phyloP scores from a whole-genome alignment of 2,888 invertebrate genomes.

The Antitype chi region DNA sequence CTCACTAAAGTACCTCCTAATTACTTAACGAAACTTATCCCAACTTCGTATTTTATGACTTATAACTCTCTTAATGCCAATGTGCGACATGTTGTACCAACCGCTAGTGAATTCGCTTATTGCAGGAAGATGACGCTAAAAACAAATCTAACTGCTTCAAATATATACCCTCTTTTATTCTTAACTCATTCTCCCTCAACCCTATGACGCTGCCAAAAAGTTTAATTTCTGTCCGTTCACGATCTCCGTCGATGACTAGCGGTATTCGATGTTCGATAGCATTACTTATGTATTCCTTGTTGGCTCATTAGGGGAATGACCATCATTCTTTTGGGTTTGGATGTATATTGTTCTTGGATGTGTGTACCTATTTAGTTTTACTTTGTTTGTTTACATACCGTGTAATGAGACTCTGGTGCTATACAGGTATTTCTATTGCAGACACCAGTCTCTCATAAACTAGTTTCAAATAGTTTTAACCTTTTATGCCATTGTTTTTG shows the following conservation, averaged over 20 bases:
- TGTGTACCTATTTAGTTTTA: not conserved
- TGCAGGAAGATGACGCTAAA: not conserved
- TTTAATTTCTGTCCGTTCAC: constrained; percentile 64
- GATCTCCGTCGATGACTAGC: constrained; percentile 59
- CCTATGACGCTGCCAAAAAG: constrained; percentile 63
- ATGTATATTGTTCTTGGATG: constrained; percentile 32
- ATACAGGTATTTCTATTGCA: too few relatives aligned
- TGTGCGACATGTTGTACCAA: too few relatives aligned
- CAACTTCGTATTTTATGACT: too few relatives aligned
- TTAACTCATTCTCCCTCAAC: constrained; percentile 8
- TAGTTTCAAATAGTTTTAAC: too few relatives aligned
- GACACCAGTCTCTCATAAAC: too few relatives aligned
- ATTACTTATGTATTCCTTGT: constrained; percentile 59
- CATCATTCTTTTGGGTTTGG: constrained; percentile 36
- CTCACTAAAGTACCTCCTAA: too few relatives aligned
- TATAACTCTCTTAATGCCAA: too few relatives aligned
- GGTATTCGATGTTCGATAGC: constrained; percentile 43
- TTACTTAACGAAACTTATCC: too few relatives aligned
- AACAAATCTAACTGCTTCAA: not conserved
- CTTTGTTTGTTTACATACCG: too few relatives aligned
- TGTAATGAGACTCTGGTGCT: too few relatives aligned
- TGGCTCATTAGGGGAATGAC: constrained; percentile 60
- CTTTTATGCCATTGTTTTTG: too few relatives aligned
- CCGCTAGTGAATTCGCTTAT: too few relatives aligned
- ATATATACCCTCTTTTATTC: constrained; percentile 27